phyloP scores from a whole-genome alignment of 2,888 invertebrate genomes.

The Melolontha melolontha region DNA sequence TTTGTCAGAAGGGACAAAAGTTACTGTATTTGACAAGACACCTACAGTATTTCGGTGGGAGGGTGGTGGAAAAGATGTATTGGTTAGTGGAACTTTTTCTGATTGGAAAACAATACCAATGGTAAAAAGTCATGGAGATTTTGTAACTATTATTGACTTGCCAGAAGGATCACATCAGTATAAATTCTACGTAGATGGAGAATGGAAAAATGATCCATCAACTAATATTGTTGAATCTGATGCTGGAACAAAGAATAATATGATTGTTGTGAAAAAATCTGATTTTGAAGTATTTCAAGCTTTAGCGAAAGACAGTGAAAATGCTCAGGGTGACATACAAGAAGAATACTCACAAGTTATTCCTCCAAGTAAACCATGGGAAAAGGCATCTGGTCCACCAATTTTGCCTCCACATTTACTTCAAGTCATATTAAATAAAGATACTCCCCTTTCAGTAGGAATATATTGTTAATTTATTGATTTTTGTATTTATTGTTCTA shows the following conservation, averaged over 20 bases:
- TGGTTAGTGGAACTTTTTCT: constrained; percentile 92
- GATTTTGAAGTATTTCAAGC: constrained; percentile 99
- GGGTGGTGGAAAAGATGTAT: constrained; percentile 93
- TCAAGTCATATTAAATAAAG: constrained; percentile 99
- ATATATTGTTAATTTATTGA: constrained; percentile 16
- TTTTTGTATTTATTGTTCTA: constrained; percentile 45
- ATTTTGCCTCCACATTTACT: constrained; percentile 97
- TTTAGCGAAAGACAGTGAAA: constrained; percentile 93
- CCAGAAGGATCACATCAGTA: constrained; percentile 97
- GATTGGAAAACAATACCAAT: constrained; percentile 97
- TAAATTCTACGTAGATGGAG: constrained; percentile 93
- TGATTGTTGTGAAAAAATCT: constrained; percentile 89
- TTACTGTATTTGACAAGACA: constrained; percentile 66
- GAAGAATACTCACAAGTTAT: constrained; percentile 89
- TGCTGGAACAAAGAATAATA: constrained; percentile 91
- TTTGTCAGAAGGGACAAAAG: constrained; percentile 69
- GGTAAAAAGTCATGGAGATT: constrained; percentile 97
- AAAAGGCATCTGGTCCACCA: constrained; percentile 93
- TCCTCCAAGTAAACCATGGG: constrained; percentile 92
- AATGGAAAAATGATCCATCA: constrained; percentile 89
- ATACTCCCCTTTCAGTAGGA: constrained; percentile 93
- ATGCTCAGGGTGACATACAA: constrained; percentile 78
- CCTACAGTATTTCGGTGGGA: constrained; percentile 98
- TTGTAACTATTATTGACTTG: constrained; percentile 96
- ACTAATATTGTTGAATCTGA: constrained; percentile 81